Evolutionary conservation across 1,140 invertebrate genomes (phyloP), one percentile per base, ranked within the genome.

Genomic region (Drosophila arawakana): DNA sequence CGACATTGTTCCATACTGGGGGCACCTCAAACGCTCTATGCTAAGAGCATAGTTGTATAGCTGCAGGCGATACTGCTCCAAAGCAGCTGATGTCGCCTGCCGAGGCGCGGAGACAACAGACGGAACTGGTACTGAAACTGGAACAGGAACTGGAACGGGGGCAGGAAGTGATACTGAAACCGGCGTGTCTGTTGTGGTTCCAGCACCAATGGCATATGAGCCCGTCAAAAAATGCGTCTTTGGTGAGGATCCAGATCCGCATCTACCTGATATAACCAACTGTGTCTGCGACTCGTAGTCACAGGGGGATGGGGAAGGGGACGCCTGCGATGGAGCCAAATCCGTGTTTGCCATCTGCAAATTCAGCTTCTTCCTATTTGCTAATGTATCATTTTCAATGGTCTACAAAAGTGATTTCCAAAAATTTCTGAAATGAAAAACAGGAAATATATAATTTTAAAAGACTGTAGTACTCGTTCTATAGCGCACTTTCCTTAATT

Each of bases 1-100:
- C 2, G 54, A 58, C n/a, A 25, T 35, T 3, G 55, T 61, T 75
- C 92, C 80, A 92, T 94, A 86, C 78, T 91, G 83, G 0, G 94
- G 93, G 70, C 96, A 93, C 9, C 97, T 93, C 1, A 98, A 91
- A 1, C 97, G 92, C 86, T 97, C 97, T 11, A 96, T 96, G 54
- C 82, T 88, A 90, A 97, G 95, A 15, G 97, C 97, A 92, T 97
- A 97, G 91, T 98, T 97, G 92, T 98, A 98, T 0, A 98, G 93
- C 81, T 98, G 97, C 0, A 97, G 91, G 4, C 97, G 94, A 86
- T 97, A 97, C 82, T 97, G 96, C 70, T 98, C 97, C 41, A 97
- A 92, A 0, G 96, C 62, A 35, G 86, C 67, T 10, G 63, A 75
- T 10, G 80, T 79, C 0, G 62, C n/a, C 34, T 76, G 81, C n/a